A percentile compares a stretch with the other conserved stretches of the same genome.
Evolutionary conservation across 1,140 invertebrate genomes (phyloP).

Genomic region (Rhizoglyphus robini): DNA sequence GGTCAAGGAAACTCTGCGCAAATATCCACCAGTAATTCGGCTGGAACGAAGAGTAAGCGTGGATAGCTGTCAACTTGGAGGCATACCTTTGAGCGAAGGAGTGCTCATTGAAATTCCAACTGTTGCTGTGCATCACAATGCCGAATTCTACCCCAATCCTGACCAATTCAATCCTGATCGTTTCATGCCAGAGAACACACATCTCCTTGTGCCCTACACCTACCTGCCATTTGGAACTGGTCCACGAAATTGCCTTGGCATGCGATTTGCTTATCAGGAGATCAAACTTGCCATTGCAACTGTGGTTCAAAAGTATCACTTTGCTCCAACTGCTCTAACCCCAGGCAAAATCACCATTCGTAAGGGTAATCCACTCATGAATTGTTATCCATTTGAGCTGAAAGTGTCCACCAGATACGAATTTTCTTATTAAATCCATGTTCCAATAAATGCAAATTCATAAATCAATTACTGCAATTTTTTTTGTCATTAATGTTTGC

Average conservation of each 20-base stretch:
- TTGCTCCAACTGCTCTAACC: no score
- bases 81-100: constrained; percentile 15
- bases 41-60: constrained; percentile 2
- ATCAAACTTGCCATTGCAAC: constrained; percentile 44
- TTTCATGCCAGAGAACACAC: constrained; percentile 25
- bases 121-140: constrained; percentile 22
- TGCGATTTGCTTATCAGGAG: constrained; percentile 48
- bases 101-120: constrained; percentile 20
- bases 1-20: constrained; percentile 34
- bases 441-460: no score
- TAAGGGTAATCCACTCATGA: no score
- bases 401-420: no score
- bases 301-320: constrained; percentile 26
- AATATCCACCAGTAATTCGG: constrained; percentile 29
- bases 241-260: constrained; percentile 42
- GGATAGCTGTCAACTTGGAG: constrained; percentile 18
- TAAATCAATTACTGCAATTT: no score
- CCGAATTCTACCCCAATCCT: constrained; percentile 24
- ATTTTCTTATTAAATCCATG: no score
- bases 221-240: constrained; percentile 42
- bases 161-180: constrained; percentile 23
- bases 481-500: no score
- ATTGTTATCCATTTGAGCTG: no score
- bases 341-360: no score
- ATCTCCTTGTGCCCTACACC: constrained; percentile 28